Evolutionary conservation across 2,113 vertebrate genomes (phyloP).

Genomic region (Vireo altiloquus): DNA sequence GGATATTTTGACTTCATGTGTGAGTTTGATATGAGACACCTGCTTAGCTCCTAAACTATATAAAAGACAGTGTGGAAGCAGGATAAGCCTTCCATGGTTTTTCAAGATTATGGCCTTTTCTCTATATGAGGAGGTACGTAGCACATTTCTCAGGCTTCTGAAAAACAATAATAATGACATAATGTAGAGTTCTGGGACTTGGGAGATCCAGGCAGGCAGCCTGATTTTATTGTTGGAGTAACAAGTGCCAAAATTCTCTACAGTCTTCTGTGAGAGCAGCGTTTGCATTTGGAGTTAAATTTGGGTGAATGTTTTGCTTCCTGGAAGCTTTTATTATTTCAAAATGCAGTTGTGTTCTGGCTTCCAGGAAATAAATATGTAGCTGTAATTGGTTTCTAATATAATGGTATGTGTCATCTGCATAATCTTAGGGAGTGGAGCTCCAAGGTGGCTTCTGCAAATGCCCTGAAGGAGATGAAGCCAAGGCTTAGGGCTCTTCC

Average conservation of each 20-base stretch:
- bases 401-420: background rate
- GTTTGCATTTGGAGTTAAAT: background rate
- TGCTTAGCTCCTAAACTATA: background rate
- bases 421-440: background rate
- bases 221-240: background rate
- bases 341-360: background rate
- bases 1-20: background rate
- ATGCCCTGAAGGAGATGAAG: background rate
- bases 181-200: background rate
- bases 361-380: background rate
- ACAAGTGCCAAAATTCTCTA: background rate
- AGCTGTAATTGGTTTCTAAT: background rate
- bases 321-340: background rate
- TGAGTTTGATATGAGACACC: background rate
- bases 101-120: background rate
- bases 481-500: background rate
- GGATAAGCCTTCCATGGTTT: background rate
- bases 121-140: background rate
- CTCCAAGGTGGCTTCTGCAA: background rate
- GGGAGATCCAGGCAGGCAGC: background rate
- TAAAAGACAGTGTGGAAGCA: background rate
- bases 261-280: background rate
- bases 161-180: background rate
- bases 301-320: background rate
- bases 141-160: background rate